Evolutionary conservation across 2,797 vertebrate species (phyloP).

Genomic region (Crax fasciolata): DNA sequence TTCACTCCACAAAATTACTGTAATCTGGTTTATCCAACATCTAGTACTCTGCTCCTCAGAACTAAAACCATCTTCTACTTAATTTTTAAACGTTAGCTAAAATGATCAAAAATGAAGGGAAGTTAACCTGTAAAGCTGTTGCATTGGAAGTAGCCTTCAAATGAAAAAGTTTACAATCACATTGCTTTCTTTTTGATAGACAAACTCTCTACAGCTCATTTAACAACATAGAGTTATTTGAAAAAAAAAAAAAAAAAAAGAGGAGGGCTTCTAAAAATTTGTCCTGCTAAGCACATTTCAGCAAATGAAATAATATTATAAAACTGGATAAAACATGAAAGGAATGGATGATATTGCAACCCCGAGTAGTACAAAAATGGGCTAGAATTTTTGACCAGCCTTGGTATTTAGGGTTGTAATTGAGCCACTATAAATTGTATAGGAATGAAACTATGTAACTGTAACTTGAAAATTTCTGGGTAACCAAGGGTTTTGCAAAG

Average conservation of each 20-base stretch:
- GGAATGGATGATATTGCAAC: background rate
- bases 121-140: background rate
- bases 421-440: background rate
- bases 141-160: background rate
- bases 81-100: background rate
- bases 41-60: background rate
- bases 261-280: accelerated
- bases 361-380: background rate
- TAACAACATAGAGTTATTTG: background rate
- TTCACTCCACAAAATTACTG: background rate
- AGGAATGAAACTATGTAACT: constrained; percentile 34
- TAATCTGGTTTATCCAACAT: background rate
- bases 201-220: background rate
- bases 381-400: background rate
- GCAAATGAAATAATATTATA: constrained; percentile 3
- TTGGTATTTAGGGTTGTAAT: background rate
- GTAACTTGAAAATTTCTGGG: constrained; percentile 3
- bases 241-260: background rate
- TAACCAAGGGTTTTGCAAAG: background rate
- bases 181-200: background rate
- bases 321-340: constrained; percentile 24
- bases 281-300: background rate
- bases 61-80: background rate
- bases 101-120: background rate
- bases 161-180: background rate